Evolutionary conservation across 2,797 vertebrate genomes (phyloP).

Genomic region (Odontamblyopus rebecca): DNA sequence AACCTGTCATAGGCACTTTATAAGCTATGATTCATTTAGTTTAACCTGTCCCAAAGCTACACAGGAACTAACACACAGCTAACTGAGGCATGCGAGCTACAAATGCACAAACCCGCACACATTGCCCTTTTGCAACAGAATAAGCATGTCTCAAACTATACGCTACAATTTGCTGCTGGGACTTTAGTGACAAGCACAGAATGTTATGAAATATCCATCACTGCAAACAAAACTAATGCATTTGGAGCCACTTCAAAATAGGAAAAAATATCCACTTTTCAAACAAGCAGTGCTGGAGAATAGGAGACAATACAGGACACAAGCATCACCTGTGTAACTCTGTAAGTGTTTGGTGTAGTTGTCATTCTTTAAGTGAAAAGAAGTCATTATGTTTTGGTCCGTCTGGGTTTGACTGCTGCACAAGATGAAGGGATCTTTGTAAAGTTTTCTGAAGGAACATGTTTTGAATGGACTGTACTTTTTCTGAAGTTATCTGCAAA

Average conservation of each 20-base stretch:
- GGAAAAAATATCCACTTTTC: conserved; percentile 29
- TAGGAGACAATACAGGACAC: conserved; percentile 13
- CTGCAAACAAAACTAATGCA: conserved; percentile 1
- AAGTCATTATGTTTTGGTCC: conserved; percentile 3
- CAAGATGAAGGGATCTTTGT: conserved; percentile 18
- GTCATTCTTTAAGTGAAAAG: conserved; percentile 8
- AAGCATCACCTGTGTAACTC: conserved; percentile 14
- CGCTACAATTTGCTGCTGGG: conserved; percentile 5
- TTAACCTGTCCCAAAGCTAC: not conserved
- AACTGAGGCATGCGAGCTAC: not conserved
- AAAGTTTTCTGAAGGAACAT: conserved; percentile 7
- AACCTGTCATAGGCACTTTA: too few relatives aligned
- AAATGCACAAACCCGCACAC: conserved; percentile 14
- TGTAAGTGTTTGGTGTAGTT: conserved; percentile 26
- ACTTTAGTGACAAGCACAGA: conserved; percentile 28
- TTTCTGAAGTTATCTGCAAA: conserved; percentile 26
- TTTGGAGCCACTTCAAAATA: conserved; percentile 6
- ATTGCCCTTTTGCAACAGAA: conserved; percentile 6
- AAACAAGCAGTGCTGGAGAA: conserved; percentile 6
- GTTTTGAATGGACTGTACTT: conserved; percentile 21
- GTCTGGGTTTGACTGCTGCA: conserved; percentile 18
- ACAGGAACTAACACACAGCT: not conserved
- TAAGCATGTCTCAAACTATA: conserved; percentile 11
- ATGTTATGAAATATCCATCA: conserved; percentile 26
- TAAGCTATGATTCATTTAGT: not conserved